Evolutionary conservation across 1,140 invertebrate species (phyloP).

Genomic region (Thaumetopoea pityocampa): DNA sequence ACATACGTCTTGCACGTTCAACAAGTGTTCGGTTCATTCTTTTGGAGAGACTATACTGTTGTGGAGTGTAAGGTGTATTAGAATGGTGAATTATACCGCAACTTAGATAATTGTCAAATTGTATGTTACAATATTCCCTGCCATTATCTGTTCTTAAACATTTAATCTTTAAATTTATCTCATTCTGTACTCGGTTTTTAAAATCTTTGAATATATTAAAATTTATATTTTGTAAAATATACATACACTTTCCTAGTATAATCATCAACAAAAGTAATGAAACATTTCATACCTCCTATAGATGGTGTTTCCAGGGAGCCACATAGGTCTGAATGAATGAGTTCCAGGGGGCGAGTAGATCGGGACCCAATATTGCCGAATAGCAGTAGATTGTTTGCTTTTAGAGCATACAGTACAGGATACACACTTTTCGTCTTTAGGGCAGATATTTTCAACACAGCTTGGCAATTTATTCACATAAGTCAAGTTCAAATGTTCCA

Average conservation of each 20-base stretch:
- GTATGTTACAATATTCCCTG: constrained; percentile 26
- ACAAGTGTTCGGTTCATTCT: constrained; percentile 46
- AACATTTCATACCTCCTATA: constrained; percentile 44
- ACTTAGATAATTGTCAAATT: constrained; percentile 18
- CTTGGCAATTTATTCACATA: constrained; percentile 15
- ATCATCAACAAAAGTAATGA: constrained; percentile 66
- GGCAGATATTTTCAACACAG: constrained; percentile 19
- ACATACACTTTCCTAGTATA: constrained; percentile 27
- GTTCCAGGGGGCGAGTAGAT: constrained; percentile 32
- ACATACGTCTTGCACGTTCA: constrained; percentile 45
- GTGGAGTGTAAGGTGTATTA: constrained; percentile 36
- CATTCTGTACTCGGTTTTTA: constrained; percentile 21
- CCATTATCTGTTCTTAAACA: constrained; percentile 25
- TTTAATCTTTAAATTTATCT: constrained; percentile 26
- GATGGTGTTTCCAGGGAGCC: constrained; percentile 55
- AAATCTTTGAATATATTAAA: constrained; percentile 23
- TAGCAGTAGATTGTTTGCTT: constrained; percentile 27
- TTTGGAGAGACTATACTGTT: constrained; percentile 61
- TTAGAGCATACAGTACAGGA: constrained; percentile 26
- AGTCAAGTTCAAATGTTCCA: too few relatives aligned
- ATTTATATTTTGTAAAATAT: constrained; percentile 27
- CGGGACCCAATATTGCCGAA: constrained; percentile 23
- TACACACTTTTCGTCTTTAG: constrained; percentile 16
- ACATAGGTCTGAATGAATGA: constrained; percentile 59
- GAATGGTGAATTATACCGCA: constrained; percentile 28